Base-by-base conservation (phyloP, 2,797 vertebrate species). In the Gadopsis bispinosus region DNA sequence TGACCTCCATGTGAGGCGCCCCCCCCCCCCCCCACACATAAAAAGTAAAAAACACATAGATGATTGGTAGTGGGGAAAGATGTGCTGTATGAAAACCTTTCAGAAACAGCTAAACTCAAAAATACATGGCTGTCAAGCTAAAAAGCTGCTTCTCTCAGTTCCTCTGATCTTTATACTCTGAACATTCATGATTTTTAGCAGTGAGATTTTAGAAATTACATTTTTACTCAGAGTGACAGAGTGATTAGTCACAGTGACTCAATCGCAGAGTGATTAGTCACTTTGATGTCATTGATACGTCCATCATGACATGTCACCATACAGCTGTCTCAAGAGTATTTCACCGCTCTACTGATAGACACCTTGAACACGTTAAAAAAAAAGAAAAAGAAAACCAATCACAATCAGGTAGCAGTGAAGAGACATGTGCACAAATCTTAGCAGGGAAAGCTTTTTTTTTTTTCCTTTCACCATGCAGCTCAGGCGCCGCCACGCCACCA, bases 381-480 rank as follows among this genome's bases (percentile, higher is more conserved):
- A 62, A 39, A 74, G 13, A 26, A 4, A 29, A 16, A 70, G 47
- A 55, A 62, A 66, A 54, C 0, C 6, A 56, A 37, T 45, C 39
- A 37, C 50, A 19, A 55, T 64, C 39, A 56, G 14, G 13, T 17
- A 29, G 2, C 47, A 37, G 2, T 26, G 73, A 3, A 50, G 41
- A 50, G 7, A 77, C 71, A 67, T 62, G 5, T 1, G 1, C 3
- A 41, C 20, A 64, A 56, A 77, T 59, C 45, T 69, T n/a, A 37
- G 51, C 20, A 50, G 0, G 59, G 55, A 78, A 71, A 81, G 29
- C 11, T 10, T 8, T 9, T 41, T 70, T 73, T 61, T 50, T n/a
- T 50, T n/a, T n/a, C n/a, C n/a, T n/a, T n/a, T n/a, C 81, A 80
- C 63, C 71, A 63, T 65, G 54, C 78, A 75, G 83, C 72, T 72